These are phyloP conservation scores for Rallus crepitans DNA, from an alignment of 2,797 vertebrate genomes.

Conservation along the genomic window DNA sequence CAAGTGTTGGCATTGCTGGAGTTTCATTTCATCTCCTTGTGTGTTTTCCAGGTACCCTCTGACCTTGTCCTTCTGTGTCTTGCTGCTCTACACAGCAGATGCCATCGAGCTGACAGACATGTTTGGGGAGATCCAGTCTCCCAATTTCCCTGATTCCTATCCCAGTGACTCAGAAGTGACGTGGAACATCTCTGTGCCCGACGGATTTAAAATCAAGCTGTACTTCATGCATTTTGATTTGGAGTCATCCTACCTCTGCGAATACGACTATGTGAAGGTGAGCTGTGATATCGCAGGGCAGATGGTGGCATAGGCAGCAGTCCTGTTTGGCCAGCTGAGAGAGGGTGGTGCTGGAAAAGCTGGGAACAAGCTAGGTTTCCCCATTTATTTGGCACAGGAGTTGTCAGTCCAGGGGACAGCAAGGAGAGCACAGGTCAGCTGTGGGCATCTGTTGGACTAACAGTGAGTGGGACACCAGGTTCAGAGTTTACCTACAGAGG, in stretches of 20 bases:
- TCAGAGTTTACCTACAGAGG: background rate
- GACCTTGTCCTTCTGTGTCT: slow-evolving; percentile 67
- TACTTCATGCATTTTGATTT: slow-evolving; percentile 97
- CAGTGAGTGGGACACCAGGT: background rate
- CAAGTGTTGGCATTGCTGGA: background rate
- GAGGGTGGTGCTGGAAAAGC: background rate
- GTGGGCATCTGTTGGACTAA: background rate
- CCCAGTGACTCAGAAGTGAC: slow-evolving; percentile 83
- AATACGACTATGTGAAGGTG: slow-evolving; percentile 96
- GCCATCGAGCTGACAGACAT: slow-evolving; percentile 79
- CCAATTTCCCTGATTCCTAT: slow-evolving; percentile 91
- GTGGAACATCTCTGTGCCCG: slow-evolving; percentile 90
- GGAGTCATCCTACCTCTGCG: slow-evolving; percentile 95
- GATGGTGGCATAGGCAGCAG: background rate
- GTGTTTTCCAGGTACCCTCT: slow-evolving; percentile 72
- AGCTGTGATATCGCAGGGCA: slow-evolving; percentile 34
- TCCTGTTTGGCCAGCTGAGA: background rate
- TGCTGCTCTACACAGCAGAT: slow-evolving; percentile 32
- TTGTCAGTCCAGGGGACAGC: background rate
- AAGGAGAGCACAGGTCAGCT: background rate
- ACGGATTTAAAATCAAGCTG: slow-evolving; percentile 87
- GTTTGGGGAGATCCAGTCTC: slow-evolving; percentile 90
- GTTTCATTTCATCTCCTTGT: background rate
- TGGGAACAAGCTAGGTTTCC: background rate
- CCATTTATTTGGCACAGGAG: background rate